Conservation (phyloP, 1,140 invertebrate genomes). For the Physella acuta region DNA sequence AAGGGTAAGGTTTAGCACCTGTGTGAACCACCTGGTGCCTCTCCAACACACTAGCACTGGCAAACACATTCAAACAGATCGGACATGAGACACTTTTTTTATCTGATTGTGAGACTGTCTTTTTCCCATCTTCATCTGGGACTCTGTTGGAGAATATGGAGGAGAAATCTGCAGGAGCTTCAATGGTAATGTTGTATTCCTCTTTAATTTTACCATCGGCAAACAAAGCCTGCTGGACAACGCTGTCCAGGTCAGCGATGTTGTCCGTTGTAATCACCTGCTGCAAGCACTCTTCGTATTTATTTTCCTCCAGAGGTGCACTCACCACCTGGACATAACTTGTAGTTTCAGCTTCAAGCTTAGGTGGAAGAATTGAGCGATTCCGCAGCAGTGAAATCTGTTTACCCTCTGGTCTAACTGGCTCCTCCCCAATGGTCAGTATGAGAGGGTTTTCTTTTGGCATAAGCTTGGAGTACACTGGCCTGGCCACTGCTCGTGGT, state of each 20-base stretch:
- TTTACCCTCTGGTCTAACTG: neutral
- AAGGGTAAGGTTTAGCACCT: neutral
- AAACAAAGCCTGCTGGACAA: conserved; percentile 12
- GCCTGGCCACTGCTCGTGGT: neutral
- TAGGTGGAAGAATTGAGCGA: neutral
- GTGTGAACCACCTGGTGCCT: conserved; percentile 21
- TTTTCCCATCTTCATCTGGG: neutral
- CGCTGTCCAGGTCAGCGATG: conserved; percentile 1
- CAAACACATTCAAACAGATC: conserved; percentile 12
- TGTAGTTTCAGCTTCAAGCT: neutral
- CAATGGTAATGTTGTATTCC: neutral
- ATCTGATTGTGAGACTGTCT: neutral
- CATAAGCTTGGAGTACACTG: neutral
- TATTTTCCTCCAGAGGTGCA: neutral
- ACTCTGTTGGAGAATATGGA: neutral
- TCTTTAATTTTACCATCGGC: conserved; percentile 6
- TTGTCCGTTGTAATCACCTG: neutral
- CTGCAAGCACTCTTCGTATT: neutral
- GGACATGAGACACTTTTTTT: conserved; percentile 4
- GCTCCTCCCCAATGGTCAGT: neutral
- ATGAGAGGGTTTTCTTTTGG: conserved; percentile 1
- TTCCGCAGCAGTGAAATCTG: conserved; percentile 9
- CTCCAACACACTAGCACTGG: conserved; percentile 15
- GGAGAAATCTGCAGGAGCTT: neutral
- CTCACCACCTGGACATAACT: neutral